These are phyloP conservation scores for Euleptes europaea DNA, from an alignment of 2,113 vertebrate genomes.

Conservation along the genomic window DNA sequence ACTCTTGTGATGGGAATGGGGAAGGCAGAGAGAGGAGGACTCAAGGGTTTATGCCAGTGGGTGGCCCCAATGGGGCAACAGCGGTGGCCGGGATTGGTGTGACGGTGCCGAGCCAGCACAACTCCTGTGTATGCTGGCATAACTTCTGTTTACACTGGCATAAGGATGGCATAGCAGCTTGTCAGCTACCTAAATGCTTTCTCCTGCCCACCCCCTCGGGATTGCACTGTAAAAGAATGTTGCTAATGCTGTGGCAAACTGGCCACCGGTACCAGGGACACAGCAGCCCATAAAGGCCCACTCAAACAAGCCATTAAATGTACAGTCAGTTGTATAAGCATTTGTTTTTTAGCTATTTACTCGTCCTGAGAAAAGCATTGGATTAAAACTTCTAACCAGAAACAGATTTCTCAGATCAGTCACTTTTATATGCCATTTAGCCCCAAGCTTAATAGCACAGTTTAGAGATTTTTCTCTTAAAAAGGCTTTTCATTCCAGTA, in stretches of 20 bases:
- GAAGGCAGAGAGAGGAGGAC: too few relatives aligned
- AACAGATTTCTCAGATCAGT: not conserved
- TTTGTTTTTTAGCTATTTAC: not conserved
- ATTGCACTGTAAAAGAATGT: not conserved
- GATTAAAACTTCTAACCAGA: not conserved
- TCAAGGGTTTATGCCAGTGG: too few relatives aligned
- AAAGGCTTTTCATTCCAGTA: slow-evolving; percentile 15
- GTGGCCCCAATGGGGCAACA: too few relatives aligned
- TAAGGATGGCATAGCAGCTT: too few relatives aligned
- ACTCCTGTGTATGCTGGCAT: too few relatives aligned
- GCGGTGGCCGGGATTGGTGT: too few relatives aligned
- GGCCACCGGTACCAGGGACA: not conserved
- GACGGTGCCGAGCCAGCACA: too few relatives aligned
- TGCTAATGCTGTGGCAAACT: too few relatives aligned
- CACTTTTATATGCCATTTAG: not conserved
- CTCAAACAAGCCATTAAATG: not conserved
- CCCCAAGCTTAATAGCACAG: slow-evolving; percentile 11
- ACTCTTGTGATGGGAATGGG: too few relatives aligned
- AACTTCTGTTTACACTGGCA: too few relatives aligned
- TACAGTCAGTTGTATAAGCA: not conserved
- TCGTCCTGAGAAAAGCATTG: accelerated
- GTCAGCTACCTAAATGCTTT: too few relatives aligned
- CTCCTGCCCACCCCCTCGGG: too few relatives aligned
- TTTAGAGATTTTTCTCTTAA: slow-evolving; percentile 25
- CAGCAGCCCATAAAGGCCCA: not conserved